Conservation (phyloP, 1,140 invertebrate species). For the Trinorchestia longiramus region DNA sequence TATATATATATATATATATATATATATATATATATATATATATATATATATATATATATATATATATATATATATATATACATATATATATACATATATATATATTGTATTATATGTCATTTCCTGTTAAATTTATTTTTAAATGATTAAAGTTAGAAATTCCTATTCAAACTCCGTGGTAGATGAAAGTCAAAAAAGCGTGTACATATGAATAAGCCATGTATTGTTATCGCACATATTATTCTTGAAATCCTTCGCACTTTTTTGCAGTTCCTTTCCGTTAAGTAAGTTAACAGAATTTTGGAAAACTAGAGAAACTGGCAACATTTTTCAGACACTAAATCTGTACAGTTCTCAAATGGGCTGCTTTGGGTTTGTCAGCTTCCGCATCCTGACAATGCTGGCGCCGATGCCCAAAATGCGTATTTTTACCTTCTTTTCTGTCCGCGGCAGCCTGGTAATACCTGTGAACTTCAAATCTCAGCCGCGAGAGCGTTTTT, state of each 20-base stretch:
- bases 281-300: neutral
- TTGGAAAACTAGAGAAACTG: neutral
- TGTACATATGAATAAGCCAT: too few relatives aligned
- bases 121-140: too few relatives aligned
- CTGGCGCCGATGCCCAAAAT: neutral
- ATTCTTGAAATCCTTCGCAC: neutral
- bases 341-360: neutral
- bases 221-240: too few relatives aligned
- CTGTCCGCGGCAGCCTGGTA: neutral
- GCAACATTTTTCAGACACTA: neutral
- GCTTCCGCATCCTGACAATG: neutral
- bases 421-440: neutral
- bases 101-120: too few relatives aligned
- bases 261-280: neutral
- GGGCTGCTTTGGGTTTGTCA: neutral
- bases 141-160: too few relatives aligned
- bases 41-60: too few relatives aligned
- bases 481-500: slow-evolving; percentile 17
- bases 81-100: too few relatives aligned
- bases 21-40: too few relatives aligned
- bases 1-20: too few relatives aligned
- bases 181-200: too few relatives aligned
- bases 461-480: slow-evolving; percentile 40
- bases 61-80: too few relatives aligned
- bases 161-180: too few relatives aligned